These are phyloP conservation scores for Trichoplax adhaerens DNA, from an alignment of 37 sponge, comb jelly and placozoan genomes.

Conservation along the genomic window DNA sequence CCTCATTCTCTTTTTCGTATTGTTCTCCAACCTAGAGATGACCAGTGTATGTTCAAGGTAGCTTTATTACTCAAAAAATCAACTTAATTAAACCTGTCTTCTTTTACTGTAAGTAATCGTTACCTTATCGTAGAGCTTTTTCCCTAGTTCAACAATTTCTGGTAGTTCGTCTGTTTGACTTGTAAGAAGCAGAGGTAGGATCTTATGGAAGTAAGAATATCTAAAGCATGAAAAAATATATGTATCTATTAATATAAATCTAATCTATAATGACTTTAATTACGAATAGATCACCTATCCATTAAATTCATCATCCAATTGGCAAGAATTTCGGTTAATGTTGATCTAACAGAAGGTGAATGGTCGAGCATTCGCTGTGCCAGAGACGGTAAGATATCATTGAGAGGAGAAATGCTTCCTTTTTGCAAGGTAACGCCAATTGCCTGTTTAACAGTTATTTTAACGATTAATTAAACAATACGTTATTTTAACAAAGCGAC, in stretches of 20 bases:
- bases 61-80: too few relatives aligned
- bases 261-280: too few relatives aligned
- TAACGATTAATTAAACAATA: background rate
- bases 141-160: conserved; percentile 27
- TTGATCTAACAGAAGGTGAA: conserved; percentile 45
- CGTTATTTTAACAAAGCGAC: conserved; percentile 9
- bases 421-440: conserved; percentile 1
- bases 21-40: conserved; percentile 22
- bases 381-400: conserved; percentile 24
- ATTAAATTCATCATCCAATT: conserved; percentile 41
- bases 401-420: background rate
- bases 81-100: too few relatives aligned
- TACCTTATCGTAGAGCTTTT: conserved; percentile 43
- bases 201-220: conserved; percentile 80
- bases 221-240: too few relatives aligned
- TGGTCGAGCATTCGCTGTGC: conserved; percentile 73
- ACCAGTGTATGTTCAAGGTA: background rate
- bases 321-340: conserved; percentile 35
- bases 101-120: too few relatives aligned
- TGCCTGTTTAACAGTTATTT: conserved; percentile 1
- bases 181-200: conserved; percentile 71
- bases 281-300: conserved; percentile 9
- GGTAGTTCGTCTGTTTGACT: conserved; percentile 61
- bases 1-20: conserved; percentile 69
- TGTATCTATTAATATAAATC: too few relatives aligned